These are phyloP conservation scores for Diaphora mendica DNA, from an alignment of 2,888 invertebrate genomes.

Conservation along the genomic window DNA sequence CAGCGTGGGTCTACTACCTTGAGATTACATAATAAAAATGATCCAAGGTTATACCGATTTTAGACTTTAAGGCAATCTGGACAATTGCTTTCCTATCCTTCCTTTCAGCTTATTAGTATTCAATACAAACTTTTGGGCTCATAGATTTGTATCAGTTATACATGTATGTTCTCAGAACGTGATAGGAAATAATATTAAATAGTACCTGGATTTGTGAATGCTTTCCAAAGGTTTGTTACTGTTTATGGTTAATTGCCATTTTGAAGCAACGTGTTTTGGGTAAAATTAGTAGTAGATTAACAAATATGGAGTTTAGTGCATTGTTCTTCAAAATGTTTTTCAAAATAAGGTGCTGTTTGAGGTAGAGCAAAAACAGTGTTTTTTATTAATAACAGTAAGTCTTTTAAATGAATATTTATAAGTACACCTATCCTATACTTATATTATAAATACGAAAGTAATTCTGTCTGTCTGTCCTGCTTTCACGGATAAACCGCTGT, in stretches of 20 bases:
- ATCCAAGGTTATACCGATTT: constrained; percentile 32
- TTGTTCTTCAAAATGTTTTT: background rate
- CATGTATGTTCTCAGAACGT: constrained; percentile 64
- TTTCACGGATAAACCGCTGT: no score
- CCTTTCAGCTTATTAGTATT: constrained; percentile 60
- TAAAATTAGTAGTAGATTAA: background rate
- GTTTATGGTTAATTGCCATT: background rate
- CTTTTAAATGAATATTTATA: no score
- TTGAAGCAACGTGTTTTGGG: background rate
- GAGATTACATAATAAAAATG: constrained; percentile 2
- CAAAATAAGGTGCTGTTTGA: background rate
- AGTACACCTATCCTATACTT: no score
- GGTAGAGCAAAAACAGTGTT: background rate
- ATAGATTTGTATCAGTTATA: constrained; percentile 77
- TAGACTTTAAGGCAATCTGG: constrained; percentile 45
- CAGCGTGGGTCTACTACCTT: no score
- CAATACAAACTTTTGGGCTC: constrained; percentile 74
- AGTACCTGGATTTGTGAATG: constrained; percentile 37
- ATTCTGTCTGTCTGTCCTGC: no score
- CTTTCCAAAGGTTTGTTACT: constrained; percentile 18
- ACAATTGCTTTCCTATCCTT: constrained; percentile 57
- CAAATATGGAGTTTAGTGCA: background rate
- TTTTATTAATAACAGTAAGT: background rate
- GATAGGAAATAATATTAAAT: constrained; percentile 56
- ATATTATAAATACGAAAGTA: no score